These are phyloP conservation scores for Chroicocephalus ridibundus DNA, from an alignment of 2,113 vertebrate species.

Conservation along the genomic window DNA sequence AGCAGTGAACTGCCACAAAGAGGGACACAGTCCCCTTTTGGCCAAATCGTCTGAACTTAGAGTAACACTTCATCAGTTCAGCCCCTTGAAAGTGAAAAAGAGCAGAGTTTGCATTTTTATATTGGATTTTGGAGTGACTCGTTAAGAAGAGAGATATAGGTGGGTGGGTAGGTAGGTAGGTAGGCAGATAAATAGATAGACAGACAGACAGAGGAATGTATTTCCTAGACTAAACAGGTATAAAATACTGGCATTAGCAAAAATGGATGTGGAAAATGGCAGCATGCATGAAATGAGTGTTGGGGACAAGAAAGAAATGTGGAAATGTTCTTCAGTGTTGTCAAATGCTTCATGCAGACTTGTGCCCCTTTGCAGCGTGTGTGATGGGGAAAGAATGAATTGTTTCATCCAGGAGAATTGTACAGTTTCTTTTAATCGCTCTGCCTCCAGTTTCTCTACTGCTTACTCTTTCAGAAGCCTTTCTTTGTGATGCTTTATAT, in stretches of 20 bases:
- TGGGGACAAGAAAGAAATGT: background rate
- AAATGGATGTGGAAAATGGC: background rate
- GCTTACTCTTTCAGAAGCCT: background rate
- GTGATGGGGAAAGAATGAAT: background rate
- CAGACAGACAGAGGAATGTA: rapidly evolving
- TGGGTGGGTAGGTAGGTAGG: background rate
- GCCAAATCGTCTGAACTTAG: background rate
- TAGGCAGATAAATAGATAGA: background rate
- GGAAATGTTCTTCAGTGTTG: background rate
- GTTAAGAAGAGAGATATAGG: background rate
- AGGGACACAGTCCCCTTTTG: background rate
- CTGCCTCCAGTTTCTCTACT: background rate
- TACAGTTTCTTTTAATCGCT: background rate
- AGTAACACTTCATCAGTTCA: rapidly evolving
- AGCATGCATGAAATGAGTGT: background rate
- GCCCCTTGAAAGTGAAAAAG: background rate
- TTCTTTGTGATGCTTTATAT: background rate
- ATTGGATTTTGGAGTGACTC: background rate
- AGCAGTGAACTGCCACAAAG: background rate
- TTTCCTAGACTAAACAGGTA: background rate
- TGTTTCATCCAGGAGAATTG: background rate
- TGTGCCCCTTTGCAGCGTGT: rapidly evolving
- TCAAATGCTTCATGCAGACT: background rate
- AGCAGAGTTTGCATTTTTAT: background rate
- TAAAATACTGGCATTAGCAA: background rate